Conservation (phyloP, 2,888 invertebrate species). For the Eurytoma adleriae region DNA sequence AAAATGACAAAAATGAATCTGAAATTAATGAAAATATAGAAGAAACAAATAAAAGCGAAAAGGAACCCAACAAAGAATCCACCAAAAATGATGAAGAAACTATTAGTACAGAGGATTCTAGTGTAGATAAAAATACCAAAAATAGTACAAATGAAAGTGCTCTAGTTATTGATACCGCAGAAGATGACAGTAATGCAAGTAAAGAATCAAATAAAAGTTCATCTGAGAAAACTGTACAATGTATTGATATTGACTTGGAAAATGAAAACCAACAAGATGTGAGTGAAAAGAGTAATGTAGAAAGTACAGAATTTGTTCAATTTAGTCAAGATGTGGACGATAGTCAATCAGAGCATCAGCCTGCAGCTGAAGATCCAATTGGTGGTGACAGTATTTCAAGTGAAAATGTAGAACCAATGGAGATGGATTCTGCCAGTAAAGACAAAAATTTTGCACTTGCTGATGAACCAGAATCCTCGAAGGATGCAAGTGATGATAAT, state of each 20-base stretch:
- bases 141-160: constrained; percentile 53
- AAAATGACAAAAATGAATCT: constrained; percentile 7
- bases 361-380: constrained; percentile 73
- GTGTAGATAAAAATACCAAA: constrained; percentile 65
- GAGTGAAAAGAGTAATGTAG: constrained; percentile 62
- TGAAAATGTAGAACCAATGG: constrained; percentile 67
- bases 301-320: constrained; percentile 74
- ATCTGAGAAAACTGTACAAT: constrained; percentile 62
- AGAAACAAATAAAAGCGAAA: constrained; percentile 62
- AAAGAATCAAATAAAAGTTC: constrained; percentile 56
- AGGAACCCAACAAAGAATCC: constrained; percentile 62
- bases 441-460: constrained; percentile 25
- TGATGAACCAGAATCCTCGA: constrained; percentile 29
- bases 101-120: constrained; percentile 58
- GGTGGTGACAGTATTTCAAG: constrained; percentile 67
- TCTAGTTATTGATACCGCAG: neutral
- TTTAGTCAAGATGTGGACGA: constrained; percentile 67
- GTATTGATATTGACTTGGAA: constrained; percentile 60
- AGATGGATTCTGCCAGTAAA: constrained; percentile 62
- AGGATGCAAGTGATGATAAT: constrained; percentile 20
- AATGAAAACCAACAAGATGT: constrained; percentile 61
- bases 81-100: constrained; percentile 59
- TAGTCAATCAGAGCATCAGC: constrained; percentile 70
- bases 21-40: constrained; percentile 63
- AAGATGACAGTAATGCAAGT: constrained; percentile 13